A percentile compares a stretch with the other conserved stretches of the same genome.
Conservation (phyloP, 2,113 vertebrate species). For the Erythrocercus mccallii region DNA sequence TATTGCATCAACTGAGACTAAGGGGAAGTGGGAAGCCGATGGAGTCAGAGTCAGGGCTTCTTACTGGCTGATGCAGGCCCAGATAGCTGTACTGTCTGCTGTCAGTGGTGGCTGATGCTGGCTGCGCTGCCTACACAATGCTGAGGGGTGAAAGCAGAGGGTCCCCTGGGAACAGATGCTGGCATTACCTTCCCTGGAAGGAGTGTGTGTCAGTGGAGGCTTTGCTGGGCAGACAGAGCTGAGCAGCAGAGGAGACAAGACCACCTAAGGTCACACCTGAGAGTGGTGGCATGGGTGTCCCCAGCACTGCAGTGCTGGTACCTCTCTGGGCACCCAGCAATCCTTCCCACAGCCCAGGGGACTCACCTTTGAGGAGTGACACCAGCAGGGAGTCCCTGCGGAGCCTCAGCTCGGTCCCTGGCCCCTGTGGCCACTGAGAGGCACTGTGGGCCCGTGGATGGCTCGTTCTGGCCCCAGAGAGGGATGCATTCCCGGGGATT, state of each 20-base stretch:
- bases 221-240: not conserved
- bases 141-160: not conserved
- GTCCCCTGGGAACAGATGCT: not conserved
- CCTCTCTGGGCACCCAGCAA: not conserved
- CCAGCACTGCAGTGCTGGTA: not conserved
- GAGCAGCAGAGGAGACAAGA: not conserved
- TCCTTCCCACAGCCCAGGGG: not conserved
- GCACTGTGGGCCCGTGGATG: conserved; percentile 8
- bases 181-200: not conserved
- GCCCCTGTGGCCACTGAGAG: conserved; percentile 15
- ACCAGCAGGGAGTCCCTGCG: not conserved
- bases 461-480: not conserved
- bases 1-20: not conserved
- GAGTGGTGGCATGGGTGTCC: not conserved
- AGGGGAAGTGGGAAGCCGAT: not conserved
- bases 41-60: not conserved
- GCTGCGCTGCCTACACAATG: not conserved
- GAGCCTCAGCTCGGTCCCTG: not conserved
- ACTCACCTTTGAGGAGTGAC: not conserved
- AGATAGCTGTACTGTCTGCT: not conserved
- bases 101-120: not conserved
- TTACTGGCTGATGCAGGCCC: rapidly evolving
- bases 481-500: not conserved
- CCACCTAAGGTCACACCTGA: no score
- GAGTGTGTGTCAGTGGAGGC: not conserved